Evolutionary conservation across 2,888 invertebrate genomes (phyloP).

Genomic region (Rhagonycha fulva): DNA sequence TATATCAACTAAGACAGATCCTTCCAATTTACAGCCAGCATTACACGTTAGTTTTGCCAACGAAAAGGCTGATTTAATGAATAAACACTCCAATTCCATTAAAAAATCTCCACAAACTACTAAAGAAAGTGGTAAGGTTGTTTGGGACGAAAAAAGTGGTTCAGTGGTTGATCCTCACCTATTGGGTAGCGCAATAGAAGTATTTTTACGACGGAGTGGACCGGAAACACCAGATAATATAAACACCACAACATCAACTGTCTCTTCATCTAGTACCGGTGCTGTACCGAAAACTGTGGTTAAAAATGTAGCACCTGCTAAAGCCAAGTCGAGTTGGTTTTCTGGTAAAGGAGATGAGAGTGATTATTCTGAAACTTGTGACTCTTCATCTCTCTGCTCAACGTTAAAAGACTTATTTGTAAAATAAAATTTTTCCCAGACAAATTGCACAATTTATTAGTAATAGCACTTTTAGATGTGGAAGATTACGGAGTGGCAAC

Average conservation of each 20-base stretch:
- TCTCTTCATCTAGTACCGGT: conserved; percentile 53
- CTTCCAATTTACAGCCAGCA: conserved; percentile 53
- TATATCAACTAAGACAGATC: conserved; percentile 61
- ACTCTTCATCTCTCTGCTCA: conserved; percentile 80
- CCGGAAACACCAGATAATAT: conserved; percentile 51
- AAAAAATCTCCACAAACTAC: conserved; percentile 24
- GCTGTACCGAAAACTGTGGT: conserved; percentile 53
- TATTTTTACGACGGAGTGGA: conserved; percentile 69
- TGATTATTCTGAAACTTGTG: conserved; percentile 71
- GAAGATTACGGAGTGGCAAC: neutral
- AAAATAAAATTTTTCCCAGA: conserved; percentile 63
- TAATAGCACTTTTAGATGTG: neutral
- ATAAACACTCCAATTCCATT: conserved; percentile 12
- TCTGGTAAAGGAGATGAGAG: conserved; percentile 69
- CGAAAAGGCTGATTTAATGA: conserved; percentile 53
- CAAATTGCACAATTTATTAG: neutral
- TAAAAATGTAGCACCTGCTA: conserved; percentile 45
- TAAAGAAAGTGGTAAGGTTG: conserved; percentile 58
- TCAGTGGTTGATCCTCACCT: conserved; percentile 81
- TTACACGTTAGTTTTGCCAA: conserved; percentile 62
- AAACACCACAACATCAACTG: conserved; percentile 30
- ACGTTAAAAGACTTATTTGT: conserved; percentile 86
- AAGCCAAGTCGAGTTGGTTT: conserved; percentile 59
- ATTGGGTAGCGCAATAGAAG: conserved; percentile 83
- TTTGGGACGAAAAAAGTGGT: conserved; percentile 77